Evolutionary conservation across 2,113 vertebrate species (phyloP).

Genomic region (Chamaea fasciata): DNA sequence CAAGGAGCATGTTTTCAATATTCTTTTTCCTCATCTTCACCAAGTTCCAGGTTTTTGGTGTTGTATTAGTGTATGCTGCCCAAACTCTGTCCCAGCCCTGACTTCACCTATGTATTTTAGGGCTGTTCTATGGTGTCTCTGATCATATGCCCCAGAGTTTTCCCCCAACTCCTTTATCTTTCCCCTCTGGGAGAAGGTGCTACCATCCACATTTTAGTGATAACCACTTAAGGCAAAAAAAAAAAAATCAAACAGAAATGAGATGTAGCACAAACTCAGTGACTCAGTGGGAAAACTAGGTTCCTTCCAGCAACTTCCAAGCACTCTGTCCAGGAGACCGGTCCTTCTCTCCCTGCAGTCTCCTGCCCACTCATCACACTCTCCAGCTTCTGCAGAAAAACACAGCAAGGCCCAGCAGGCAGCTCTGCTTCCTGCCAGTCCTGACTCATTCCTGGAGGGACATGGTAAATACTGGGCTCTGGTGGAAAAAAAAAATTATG

Average conservation of each 20-base stretch:
- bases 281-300: background rate
- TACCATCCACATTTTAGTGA: background rate
- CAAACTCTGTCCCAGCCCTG: background rate
- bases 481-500: constrained; percentile 9
- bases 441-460: constrained; percentile 59
- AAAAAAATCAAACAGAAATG: background rate
- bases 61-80: background rate
- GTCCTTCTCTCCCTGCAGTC: constrained; percentile 26
- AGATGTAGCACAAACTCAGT: background rate
- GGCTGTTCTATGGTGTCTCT: background rate
- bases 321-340: background rate
- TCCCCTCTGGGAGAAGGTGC: background rate
- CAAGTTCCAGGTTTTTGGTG: background rate
- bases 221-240: background rate
- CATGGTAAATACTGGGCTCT: constrained; percentile 18
- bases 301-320: constrained; percentile 48
- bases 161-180: background rate
- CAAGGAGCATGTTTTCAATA: background rate
- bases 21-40: background rate
- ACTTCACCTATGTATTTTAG: background rate
- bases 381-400: constrained; percentile 47
- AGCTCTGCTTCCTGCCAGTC: constrained; percentile 53
- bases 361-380: constrained; percentile 40
- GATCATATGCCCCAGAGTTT: background rate
- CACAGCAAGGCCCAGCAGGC: background rate